Base-by-base conservation (phyloP, 2,888 invertebrate species). In the Leptopilina syphax region DNA sequence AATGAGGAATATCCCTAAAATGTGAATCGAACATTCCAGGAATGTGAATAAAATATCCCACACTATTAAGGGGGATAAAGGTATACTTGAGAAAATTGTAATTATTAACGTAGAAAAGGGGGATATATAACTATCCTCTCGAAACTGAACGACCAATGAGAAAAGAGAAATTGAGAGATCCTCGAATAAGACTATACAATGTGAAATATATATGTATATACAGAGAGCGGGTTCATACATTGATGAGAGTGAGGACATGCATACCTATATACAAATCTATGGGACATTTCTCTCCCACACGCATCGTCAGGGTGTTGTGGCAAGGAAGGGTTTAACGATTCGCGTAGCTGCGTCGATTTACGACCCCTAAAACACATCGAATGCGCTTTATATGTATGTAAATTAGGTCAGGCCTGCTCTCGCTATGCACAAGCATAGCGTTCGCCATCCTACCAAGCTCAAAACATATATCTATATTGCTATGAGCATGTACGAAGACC, bases 321-420 rank as follows among this genome's bases (percentile, higher is more conserved):
- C 89, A 90, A 91, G 90, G 90, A 91, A 90, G 91, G 91, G 90
- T 91, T 92, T 92, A 91, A 91, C 91, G 92, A 92, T 92, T 92
- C 90, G 88, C 90, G 90, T 91, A 90, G 91, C 90, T 90, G 89
- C 91, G 89, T 89, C 91, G 91, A 91, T 92, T 92, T 91, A 92
- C 91, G 91, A 88, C 90, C 91, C 90, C 90, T 91, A 92, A 91
- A 92, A 91, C 91, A 91, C 91, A 91, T 91, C 92, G 91, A 92
- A 92, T 91, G 90, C 90, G 90, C 91, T 91, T 91, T 92, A 92
- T 91, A 91, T 91, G 91, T 91, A 91, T 91, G 92, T 91, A 91
- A 91, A 92, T 91, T 92, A 91, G 92, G 92, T 92, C 91, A 92
- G 91, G 88, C 88, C 12, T 83, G 84, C 84, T 86, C 85, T 86